Evolutionary conservation across 30 jellyfish, hydroid and myxozoan species (phyloP).

Genomic region (Aurelia aurita): DNA sequence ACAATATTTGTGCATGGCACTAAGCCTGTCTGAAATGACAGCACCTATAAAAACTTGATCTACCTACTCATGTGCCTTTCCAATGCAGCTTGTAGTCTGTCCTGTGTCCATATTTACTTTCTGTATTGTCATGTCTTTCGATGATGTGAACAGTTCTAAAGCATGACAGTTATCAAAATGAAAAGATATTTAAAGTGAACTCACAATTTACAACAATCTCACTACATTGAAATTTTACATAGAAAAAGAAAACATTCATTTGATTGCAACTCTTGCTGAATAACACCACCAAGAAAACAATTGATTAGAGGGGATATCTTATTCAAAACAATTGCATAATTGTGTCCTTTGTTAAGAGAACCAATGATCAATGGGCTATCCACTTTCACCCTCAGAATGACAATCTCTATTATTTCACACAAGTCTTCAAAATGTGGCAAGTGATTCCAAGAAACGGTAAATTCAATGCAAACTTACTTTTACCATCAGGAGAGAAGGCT

Average conservation of each 20-base stretch:
- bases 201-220: too few species aligned
- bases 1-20: too few species aligned
- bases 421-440: too few species aligned
- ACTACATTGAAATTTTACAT: too few species aligned
- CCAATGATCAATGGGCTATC: too few species aligned
- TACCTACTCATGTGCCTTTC: constrained; percentile 38
- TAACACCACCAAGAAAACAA: neutral
- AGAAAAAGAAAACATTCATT: neutral
- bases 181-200: too few species aligned
- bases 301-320: neutral
- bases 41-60: too few species aligned
- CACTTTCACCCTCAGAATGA: too few species aligned
- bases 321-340: neutral
- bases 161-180: neutral
- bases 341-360: too few species aligned
- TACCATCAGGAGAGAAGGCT: constrained; percentile 76
- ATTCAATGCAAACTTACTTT: constrained; percentile 36
- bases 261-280: neutral
- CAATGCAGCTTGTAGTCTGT: constrained; percentile 24
- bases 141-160: constrained; percentile 60
- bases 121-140: constrained; percentile 74
- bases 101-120: constrained; percentile 74
- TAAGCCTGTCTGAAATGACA: too few species aligned
- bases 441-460: neutral
- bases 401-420: too few species aligned